Base-by-base conservation (phyloP, 2,888 invertebrate genomes). In the Eilema sororculum region DNA sequence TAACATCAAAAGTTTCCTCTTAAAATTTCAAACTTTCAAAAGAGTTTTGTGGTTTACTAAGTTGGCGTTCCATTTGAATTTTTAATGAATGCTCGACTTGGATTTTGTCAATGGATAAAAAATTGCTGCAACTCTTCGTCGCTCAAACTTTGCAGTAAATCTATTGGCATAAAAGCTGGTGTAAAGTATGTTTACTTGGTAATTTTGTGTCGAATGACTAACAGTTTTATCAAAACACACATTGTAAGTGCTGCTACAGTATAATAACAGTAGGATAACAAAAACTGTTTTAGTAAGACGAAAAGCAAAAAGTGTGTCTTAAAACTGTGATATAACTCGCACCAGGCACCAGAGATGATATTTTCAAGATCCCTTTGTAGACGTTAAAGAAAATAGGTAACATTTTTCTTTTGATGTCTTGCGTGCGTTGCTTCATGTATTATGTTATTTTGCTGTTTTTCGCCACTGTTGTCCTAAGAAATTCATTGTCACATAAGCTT, bases 21-120 rank as follows among this genome's bases (percentile, higher is more conserved):
- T 65, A 72, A 79, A 83, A 83, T 79, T 83, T 83, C 73, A 79
- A 85, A 85, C 82, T 86, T 85, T 77, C 74, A 79, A 83, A 83
- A 84, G 82, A 85, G 83, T 82, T 83, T 76, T 76, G 78, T 80
- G 81, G 81, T 84, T 86, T 80, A 81, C 82, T 79, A 84, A 83
- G 84, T 84, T 74, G 73, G 74, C 78, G 78, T 84, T 83, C 83
- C 77, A 81, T 80, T 80, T 87, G 83, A 87, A 89, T 85, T 86
- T 88, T 89, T 88, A 87, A 88, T 86, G 84, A 86, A 84, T 82
- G 83, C 78, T 79, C 72, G 66, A 72, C 80, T 79, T 82, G 78
- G 72, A 82, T 81, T 85, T 83, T 81, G 81, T 80, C 81, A 83
- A 80, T 83, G 80, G 81, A 79, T 79, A 80, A 82, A 82, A 79